Conservation (phyloP, 1,140 invertebrate species). For the Drosophila ogumai region DNA sequence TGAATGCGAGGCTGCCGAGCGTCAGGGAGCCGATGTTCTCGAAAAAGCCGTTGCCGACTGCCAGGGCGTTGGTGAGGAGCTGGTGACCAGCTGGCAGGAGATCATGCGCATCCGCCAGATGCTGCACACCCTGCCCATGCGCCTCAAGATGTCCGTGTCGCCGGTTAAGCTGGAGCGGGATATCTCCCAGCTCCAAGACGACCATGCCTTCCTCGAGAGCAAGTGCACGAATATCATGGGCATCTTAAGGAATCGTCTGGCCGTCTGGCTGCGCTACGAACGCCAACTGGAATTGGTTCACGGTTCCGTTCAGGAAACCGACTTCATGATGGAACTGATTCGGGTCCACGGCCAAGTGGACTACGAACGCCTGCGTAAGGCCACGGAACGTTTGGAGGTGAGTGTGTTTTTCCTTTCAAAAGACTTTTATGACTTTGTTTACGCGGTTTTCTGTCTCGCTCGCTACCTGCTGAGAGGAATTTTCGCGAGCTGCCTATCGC, state of each 20-base stretch:
- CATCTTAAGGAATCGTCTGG: slow-evolving; percentile 88
- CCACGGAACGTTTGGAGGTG: slow-evolving; percentile 92
- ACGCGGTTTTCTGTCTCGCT: slow-evolving; percentile 4
- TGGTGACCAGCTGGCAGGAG: slow-evolving; percentile 89
- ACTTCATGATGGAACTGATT: slow-evolving; percentile 93
- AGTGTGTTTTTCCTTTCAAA: slow-evolving; percentile 72
- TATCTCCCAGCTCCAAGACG: slow-evolving; percentile 90
- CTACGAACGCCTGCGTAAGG: slow-evolving; percentile 91
- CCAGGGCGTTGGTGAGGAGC: slow-evolving; percentile 88
- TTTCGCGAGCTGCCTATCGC: slow-evolving; percentile 34
- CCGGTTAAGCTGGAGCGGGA: slow-evolving; percentile 90
- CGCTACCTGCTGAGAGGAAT: slow-evolving; percentile 40
- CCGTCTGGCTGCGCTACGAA: slow-evolving; percentile 91
- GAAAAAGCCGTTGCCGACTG: slow-evolving; percentile 89
- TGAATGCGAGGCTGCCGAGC: slow-evolving; percentile 89
- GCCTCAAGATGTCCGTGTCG: slow-evolving; percentile 90
- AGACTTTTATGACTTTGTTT: slow-evolving; percentile 47
- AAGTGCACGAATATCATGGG: slow-evolving; percentile 88
- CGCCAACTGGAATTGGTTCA: slow-evolving; percentile 91
- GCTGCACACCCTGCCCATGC: slow-evolving; percentile 90
- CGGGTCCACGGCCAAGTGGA: slow-evolving; percentile 92
- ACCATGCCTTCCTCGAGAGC: slow-evolving; percentile 89
- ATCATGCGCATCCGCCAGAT: slow-evolving; percentile 90
- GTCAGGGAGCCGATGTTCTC: slow-evolving; percentile 89
- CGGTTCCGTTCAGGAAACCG: slow-evolving; percentile 91